Evolutionary conservation across 2,888 invertebrate genomes (phyloP).

Genomic region (Bellardia pandia): DNA sequence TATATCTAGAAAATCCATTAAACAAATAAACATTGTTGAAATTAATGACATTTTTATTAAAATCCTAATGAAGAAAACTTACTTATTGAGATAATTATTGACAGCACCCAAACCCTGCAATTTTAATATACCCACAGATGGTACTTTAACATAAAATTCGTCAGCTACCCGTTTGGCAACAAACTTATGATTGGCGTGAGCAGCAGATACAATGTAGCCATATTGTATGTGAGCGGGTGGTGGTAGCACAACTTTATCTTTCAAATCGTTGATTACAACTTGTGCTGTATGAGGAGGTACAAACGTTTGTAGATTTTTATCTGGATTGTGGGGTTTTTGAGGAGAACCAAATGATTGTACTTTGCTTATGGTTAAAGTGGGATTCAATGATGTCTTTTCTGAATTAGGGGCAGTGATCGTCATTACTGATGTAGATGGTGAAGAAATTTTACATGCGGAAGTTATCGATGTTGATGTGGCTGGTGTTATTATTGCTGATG

Average conservation of each 20-base stretch:
- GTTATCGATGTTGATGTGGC: not conserved
- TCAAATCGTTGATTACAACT: constrained; percentile 26
- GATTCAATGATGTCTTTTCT: not conserved
- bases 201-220: constrained; percentile 77
- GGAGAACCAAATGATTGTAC: constrained; percentile 67
- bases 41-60: not conserved
- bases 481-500: constrained; percentile 10
- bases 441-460: not conserved
- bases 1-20: constrained; percentile 70
- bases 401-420: not conserved
- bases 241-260: not conserved
- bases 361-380: constrained; percentile 61
- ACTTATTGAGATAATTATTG: constrained; percentile 80
- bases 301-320: constrained; percentile 21
- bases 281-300: not conserved
- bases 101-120: constrained; percentile 76
- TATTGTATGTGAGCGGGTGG: constrained; percentile 72
- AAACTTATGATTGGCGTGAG: constrained; percentile 76
- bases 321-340: constrained; percentile 32
- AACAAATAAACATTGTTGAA: not conserved
- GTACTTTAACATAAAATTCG: constrained; percentile 79
- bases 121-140: constrained; percentile 76
- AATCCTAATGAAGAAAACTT: constrained; percentile 63
- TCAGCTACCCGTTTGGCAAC: constrained; percentile 77
- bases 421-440: constrained; percentile 1